phyloP scores from a whole-genome alignment of 2,113 vertebrate genomes.

The Dasyornis broadbenti region DNA sequence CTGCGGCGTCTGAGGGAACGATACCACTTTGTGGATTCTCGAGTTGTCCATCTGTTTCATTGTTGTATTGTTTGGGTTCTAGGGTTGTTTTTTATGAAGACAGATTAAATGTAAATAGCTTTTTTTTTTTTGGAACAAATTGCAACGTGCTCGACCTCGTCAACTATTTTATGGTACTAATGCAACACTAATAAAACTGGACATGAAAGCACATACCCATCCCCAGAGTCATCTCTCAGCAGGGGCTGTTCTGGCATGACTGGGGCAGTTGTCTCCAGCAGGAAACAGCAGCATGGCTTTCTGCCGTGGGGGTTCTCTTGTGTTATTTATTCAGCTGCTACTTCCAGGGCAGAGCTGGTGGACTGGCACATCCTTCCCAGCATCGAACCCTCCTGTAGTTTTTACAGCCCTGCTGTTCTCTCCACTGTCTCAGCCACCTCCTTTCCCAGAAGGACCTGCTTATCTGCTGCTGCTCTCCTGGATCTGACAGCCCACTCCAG shows the following conservation, averaged over 20 bases:
- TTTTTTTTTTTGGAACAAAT: conserved; percentile 51
- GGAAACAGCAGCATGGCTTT: neutral
- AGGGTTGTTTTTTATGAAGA: conserved; percentile 37
- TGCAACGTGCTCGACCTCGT: conserved; percentile 51
- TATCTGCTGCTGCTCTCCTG: neutral
- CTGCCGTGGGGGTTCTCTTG: rapidly evolving
- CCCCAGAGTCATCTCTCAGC: conserved; percentile 1
- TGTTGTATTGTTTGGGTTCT: conserved; percentile 52
- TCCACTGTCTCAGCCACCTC: too few relatives aligned
- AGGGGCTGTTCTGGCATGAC: neutral
- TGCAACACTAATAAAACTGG: conserved; percentile 73
- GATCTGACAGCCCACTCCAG: neutral
- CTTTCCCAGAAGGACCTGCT: neutral
- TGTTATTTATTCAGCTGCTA: neutral
- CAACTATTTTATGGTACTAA: conserved; percentile 72
- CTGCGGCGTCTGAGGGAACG: rapidly evolving
- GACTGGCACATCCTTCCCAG: neutral
- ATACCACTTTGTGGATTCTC: conserved; percentile 25
- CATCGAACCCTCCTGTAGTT: neutral
- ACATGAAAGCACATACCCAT: conserved; percentile 55
- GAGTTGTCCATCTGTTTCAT: conserved; percentile 50
- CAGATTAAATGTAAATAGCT: conserved; percentile 61
- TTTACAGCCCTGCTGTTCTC: neutral
- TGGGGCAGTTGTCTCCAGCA: neutral
- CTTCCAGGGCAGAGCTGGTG: neutral